Evolutionary conservation across 2,797 vertebrate genomes (phyloP).

Genomic region (Tinamus major): DNA sequence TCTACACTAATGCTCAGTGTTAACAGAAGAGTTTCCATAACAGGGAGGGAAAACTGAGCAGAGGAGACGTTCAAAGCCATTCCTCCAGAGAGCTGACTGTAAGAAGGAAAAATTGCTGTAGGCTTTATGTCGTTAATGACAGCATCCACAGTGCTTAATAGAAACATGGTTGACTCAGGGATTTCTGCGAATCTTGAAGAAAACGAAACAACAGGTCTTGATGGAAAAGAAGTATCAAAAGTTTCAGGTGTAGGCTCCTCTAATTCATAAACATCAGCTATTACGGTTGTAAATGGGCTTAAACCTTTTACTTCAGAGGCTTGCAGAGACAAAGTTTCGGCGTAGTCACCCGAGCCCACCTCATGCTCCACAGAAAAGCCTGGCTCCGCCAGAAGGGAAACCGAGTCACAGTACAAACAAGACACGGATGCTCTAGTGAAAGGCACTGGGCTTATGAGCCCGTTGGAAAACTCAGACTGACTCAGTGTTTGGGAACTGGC

Average conservation of each 20-base stretch:
- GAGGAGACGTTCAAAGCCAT: slow-evolving; percentile 55
- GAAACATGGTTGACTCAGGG: neutral
- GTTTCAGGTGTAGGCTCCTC: slow-evolving; percentile 82
- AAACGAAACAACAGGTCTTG: slow-evolving; percentile 82
- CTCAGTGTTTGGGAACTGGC: neutral
- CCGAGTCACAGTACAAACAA: slow-evolving; percentile 80
- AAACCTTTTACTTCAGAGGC: slow-evolving; percentile 81
- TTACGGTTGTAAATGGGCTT: slow-evolving; percentile 75
- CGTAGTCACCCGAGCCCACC: slow-evolving; percentile 87
- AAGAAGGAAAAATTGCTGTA: slow-evolving; percentile 47
- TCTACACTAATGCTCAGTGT: slow-evolving; percentile 70
- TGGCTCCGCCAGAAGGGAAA: slow-evolving; percentile 76
- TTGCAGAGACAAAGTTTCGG: slow-evolving; percentile 86
- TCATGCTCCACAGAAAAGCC: slow-evolving; percentile 82
- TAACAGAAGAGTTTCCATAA: slow-evolving; percentile 64
- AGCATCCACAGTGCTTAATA: slow-evolving; percentile 35
- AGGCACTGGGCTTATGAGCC: slow-evolving; percentile 73
- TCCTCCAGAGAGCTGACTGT: slow-evolving; percentile 39
- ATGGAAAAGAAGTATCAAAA: slow-evolving; percentile 86
- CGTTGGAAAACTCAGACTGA: neutral
- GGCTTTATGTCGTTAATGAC: neutral
- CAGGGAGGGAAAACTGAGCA: slow-evolving; percentile 74
- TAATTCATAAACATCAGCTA: slow-evolving; percentile 80
- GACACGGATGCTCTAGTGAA: slow-evolving; percentile 75
- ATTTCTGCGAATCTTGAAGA: slow-evolving; percentile 77